phyloP scores from a whole-genome alignment of 2,888 invertebrate species.

The Psylliodes chrysocephalus region DNA sequence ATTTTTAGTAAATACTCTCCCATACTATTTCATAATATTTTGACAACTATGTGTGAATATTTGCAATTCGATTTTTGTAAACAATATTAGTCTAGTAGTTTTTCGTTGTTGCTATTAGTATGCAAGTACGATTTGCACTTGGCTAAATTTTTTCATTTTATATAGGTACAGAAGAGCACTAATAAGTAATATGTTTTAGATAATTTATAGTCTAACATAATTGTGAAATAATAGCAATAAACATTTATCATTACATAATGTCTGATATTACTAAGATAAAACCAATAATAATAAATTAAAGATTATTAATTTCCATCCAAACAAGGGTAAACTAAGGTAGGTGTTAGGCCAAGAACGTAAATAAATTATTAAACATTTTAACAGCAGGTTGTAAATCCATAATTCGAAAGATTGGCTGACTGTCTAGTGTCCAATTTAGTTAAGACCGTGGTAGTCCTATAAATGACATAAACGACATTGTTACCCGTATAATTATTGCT shows the following conservation, averaged over 20 bases:
- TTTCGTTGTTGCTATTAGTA: no score
- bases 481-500: slow-evolving; percentile 31
- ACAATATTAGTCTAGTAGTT: no score
- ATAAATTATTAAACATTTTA: background rate
- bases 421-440: background rate
- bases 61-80: no score
- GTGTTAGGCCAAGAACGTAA: background rate
- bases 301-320: background rate
- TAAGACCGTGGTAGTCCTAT: background rate
- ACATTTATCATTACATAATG: background rate
- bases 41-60: no score
- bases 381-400: background rate
- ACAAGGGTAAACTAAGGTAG: background rate
- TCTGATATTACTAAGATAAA: background rate
- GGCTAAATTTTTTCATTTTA: no score
- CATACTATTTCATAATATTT: no score
- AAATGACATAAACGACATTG: slow-evolving; percentile 17
- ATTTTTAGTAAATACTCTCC: no score
- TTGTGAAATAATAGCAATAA: background rate
- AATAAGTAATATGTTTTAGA: no score
- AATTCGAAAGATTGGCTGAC: background rate
- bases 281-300: background rate
- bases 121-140: no score
- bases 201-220: no score
- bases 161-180: no score